Base-by-base conservation (phyloP, 2,888 invertebrate species). In the Folsomia candida region DNA sequence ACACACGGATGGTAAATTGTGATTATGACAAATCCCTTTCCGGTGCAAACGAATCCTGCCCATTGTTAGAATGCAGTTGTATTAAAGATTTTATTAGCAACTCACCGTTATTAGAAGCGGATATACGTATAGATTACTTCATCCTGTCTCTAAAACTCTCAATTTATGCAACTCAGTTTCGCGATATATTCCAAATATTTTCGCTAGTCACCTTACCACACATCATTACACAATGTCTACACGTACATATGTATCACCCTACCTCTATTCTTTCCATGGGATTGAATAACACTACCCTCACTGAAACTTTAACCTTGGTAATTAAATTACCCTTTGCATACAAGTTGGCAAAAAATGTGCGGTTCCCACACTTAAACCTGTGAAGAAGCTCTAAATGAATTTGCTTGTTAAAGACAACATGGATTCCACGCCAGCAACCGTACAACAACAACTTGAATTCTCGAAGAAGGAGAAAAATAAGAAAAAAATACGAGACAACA, bases 81-180 rank as follows among this genome's bases (percentile, higher is more conserved):
- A n/a, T n/a, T 60, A 60, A 24, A 27, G 3, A 47, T 64, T 54
- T 54, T 54, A 54, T 54, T 64, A 37, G 63, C 63, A 64, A 64
- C 63, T 64, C 51, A 47, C 63, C 63, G 63, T 64, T 64, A 64
- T 64, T 54, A n/a, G 20, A 25, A 47, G 63, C 63, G 63, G 63
- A 64, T 64, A 64, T 64, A 64, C 63, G 63, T 47, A 64, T 64
- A 64, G 51, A 64, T 64, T 64, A 37, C 63, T 64, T 64, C 63
- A 64, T 64, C 63, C 63, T 64, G 63, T 64, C 26, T 37, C 14
- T 37, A 37, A 37, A 9, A 37, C 37, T 37, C 4, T 37, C 14
- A 4, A 37, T 37, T 37, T 14, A 37, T 14, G 37, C 37, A 9
- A 37, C 14, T 37, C 14, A 37, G 6, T 37, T 9, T 37, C 14